A percentile compares a stretch with the other conserved stretches of the same genome.
Conservation (phyloP, 2,113 vertebrate genomes). For the Anas platyrhynchos region DNA sequence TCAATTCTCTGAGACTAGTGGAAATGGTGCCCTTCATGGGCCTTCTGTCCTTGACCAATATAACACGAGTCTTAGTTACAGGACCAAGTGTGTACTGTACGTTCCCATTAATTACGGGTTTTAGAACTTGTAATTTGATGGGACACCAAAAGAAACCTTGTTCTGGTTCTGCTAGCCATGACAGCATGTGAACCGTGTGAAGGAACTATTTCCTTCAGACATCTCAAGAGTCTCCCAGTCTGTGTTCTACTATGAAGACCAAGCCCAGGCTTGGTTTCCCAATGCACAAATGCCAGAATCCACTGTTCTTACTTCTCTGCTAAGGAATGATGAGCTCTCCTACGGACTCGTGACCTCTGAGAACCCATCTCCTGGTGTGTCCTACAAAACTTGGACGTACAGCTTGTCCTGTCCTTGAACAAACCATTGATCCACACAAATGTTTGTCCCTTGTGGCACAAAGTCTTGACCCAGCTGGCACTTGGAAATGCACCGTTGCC, state of each 20-base stretch:
- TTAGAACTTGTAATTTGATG: neutral
- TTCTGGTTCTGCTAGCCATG: neutral
- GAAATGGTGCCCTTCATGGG: neutral
- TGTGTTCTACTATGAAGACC: neutral
- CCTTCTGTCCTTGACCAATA: neutral
- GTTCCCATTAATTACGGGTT: neutral
- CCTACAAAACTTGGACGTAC: neutral
- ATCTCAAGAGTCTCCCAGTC: neutral
- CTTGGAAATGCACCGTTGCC: neutral
- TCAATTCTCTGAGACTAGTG: neutral
- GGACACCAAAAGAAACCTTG: neutral
- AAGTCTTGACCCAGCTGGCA: neutral
- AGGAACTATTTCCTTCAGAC: neutral
- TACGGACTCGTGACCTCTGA: neutral
- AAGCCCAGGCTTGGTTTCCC: neutral
- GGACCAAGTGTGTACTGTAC: neutral
- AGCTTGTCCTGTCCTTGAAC: neutral
- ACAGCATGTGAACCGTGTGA: neutral
- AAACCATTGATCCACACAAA: neutral
- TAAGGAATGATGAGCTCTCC: neutral
- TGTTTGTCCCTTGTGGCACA: neutral
- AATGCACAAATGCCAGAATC: neutral
- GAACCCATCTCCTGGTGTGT: neutral
- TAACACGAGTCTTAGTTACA: neutral
- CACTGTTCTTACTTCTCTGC: neutral